phyloP scores from a whole-genome alignment of 2,113 vertebrate genomes.

The Porphyrio hochstetteri region DNA sequence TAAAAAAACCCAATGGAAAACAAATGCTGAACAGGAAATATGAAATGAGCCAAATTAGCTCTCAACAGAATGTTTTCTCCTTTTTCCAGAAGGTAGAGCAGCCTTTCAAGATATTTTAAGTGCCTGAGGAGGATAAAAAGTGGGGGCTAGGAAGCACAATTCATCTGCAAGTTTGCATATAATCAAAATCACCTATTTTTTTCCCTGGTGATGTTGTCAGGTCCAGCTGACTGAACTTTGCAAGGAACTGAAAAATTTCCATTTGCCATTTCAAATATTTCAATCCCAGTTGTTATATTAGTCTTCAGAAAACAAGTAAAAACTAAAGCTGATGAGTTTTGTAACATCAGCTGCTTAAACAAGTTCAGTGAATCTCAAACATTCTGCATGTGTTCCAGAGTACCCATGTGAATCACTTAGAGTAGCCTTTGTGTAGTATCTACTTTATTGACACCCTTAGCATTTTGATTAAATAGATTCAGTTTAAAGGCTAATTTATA shows the following conservation, averaged over 20 bases:
- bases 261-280: slow-evolving; percentile 8
- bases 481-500: not conserved
- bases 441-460: slow-evolving; percentile 10
- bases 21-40: slow-evolving; percentile 48
- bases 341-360: slow-evolving; percentile 29
- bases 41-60: slow-evolving; percentile 50
- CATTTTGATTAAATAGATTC: slow-evolving; percentile 37
- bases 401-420: slow-evolving; percentile 44
- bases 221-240: slow-evolving; percentile 12
- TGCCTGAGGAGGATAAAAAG: not conserved
- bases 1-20: slow-evolving; percentile 22
- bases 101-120: not conserved
- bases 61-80: not conserved
- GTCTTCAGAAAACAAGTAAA: slow-evolving; percentile 38
- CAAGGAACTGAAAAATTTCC: not conserved
- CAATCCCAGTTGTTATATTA: slow-evolving; percentile 9
- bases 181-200: not conserved
- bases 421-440: slow-evolving; percentile 28
- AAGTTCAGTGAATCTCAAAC: slow-evolving; percentile 36
- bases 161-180: not conserved
- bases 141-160: not conserved
- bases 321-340: too few species aligned
- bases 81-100: slow-evolving; percentile 45
- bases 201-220: not conserved
- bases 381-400: slow-evolving; percentile 21